Conservation (phyloP, 2,113 vertebrate species). For the Colistium nudipinnis region DNA sequence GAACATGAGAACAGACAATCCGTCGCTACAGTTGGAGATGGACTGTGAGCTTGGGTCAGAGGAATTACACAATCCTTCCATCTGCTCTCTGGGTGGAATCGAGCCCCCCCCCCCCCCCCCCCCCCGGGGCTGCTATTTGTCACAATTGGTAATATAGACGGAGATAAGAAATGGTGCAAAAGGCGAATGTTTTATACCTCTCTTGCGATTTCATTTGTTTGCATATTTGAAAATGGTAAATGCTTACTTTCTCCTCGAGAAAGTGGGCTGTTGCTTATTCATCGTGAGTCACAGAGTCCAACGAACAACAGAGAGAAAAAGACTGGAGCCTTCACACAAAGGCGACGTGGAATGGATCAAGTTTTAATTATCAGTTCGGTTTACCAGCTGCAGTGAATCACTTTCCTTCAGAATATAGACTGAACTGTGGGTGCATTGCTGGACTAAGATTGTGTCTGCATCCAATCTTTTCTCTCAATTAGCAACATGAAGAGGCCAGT, state of each 20-base stretch:
- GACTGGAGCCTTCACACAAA: neutral
- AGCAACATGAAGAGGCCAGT: too few species aligned
- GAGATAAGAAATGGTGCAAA: constrained; percentile 6
- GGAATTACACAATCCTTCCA: constrained; percentile 52
- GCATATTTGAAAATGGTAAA: constrained; percentile 5
- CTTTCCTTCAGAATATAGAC: too few species aligned
- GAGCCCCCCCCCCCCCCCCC: neutral
- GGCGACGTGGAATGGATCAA: neutral
- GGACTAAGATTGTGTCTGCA: too few species aligned
- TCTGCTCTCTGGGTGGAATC: constrained; percentile 34
- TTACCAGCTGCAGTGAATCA: too few species aligned
- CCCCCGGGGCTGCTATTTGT: constrained; percentile 43
- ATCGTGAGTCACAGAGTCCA: constrained; percentile 4
- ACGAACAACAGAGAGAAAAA: constrained; percentile 37
- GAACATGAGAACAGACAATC: constrained; percentile 55
- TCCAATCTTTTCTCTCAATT: too few species aligned
- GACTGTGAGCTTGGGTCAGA: constrained; percentile 11
- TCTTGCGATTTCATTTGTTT: constrained; percentile 8
- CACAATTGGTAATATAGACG: constrained; percentile 14
- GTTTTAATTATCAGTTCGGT: too few species aligned
- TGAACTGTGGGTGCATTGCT: too few species aligned
- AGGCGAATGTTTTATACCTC: constrained; percentile 15
- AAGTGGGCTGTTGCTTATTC: constrained; percentile 8
- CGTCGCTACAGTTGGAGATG: constrained; percentile 34
- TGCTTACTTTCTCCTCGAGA: constrained; percentile 23